phyloP scores from a whole-genome alignment of 2,797 vertebrate species.

The Epinephelus coioides region DNA sequence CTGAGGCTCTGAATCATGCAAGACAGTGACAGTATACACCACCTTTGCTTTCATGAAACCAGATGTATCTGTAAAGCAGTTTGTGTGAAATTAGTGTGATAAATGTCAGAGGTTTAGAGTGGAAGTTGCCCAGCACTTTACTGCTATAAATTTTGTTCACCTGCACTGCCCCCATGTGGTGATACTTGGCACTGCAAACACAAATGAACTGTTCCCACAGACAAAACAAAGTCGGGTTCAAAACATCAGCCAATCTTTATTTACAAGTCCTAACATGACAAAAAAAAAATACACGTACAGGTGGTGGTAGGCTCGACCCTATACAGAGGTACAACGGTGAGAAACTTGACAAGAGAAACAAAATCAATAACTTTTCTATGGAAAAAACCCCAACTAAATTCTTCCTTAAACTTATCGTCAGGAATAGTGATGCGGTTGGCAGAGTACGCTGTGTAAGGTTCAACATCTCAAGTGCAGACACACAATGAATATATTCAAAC shows the following conservation, averaged over 20 bases:
- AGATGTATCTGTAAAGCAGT: background rate
- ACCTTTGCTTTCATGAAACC: background rate
- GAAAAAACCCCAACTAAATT: background rate
- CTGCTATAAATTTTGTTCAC: background rate
- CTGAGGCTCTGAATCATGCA: background rate
- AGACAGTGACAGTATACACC: background rate
- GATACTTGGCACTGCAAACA: background rate
- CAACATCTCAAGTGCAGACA: conserved; percentile 28
- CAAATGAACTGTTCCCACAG: background rate
- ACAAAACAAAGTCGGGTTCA: conserved; percentile 23
- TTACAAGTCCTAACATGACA: conserved; percentile 73
- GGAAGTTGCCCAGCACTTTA: background rate
- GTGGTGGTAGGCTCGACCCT: conserved; percentile 15
- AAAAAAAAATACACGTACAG: conserved; percentile 53
- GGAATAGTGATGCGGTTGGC: conserved; percentile 14
- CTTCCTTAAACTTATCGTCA: background rate
- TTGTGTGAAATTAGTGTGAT: background rate
- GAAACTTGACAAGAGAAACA: conserved; percentile 32
- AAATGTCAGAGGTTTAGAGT: background rate
- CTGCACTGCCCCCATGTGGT: conserved; percentile 58
- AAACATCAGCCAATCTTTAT: conserved; percentile 83
- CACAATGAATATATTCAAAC: conserved; percentile 18
- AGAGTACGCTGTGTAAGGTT: conserved; percentile 8
- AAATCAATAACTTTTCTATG: conserved; percentile 3
- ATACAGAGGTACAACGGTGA: conserved; percentile 18